Base-by-base conservation (phyloP, 2,888 invertebrate genomes). In the Brenthis hecate region DNA sequence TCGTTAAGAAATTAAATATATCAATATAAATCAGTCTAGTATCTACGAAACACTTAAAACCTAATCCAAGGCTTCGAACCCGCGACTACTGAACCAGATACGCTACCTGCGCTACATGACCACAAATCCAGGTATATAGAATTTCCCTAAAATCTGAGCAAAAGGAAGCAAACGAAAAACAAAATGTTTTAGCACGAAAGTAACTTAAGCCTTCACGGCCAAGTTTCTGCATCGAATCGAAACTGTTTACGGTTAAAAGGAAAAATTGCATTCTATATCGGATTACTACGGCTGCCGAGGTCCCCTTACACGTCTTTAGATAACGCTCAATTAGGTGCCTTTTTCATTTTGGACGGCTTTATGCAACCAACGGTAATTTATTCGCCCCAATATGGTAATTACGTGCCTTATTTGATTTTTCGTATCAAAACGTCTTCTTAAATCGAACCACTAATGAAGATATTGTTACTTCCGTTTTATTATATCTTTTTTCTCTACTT, bases 261-360 rank as follows among this genome's bases (percentile, higher is more conserved):
- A 87, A 85, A 83, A 83, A 80, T 81, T 77, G 77, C 79, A 65
- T 65, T 68, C 75, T 82, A 85, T 88, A 83, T 91, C 85, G 74
- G 79, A 80, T 91, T 89, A 85, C 89, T 76, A 74, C 77, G 78
- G 82, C 83, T 78, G 80, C 79, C 73, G 78, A 80, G 80, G 76
- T 90, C 86, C 76, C 75, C 80, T 91, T 89, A 85, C 89, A 81
- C 76, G 79, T 76, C 78, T 86, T 82, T 80, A 82, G 83, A 85
- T 85, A 83, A 88, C 87, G 91, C 86, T 92, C 91, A 89, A 92
- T 92, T 91, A 89, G 83, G 83, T 84, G 78, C 81, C 72, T 87
- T 84, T 85, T 84, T 75, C 79, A 81, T 82, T 80, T 71, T 72
- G 82, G 81, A 82, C 32, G 76, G 78, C 51, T 66, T 82, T 78